phyloP scores from a whole-genome alignment of 2,797 vertebrate genomes.

The Microhierax caerulescens region DNA sequence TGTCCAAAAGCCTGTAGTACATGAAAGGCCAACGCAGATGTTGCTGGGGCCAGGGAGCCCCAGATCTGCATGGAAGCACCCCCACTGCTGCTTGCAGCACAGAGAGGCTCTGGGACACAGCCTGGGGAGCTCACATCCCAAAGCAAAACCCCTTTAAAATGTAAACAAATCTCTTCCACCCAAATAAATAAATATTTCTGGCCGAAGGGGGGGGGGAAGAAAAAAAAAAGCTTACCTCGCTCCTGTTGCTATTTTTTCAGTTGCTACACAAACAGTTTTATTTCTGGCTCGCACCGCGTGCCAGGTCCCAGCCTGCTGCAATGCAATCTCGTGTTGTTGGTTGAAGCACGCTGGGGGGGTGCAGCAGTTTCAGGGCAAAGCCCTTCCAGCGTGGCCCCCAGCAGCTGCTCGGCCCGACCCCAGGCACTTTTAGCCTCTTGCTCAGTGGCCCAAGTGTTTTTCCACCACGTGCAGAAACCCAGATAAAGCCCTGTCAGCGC shows the following conservation, averaged over 20 bases:
- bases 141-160: neutral
- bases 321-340: neutral
- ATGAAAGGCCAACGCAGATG: rapidly evolving
- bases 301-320: conserved; percentile 31
- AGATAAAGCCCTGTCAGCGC: neutral
- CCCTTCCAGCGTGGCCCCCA: neutral
- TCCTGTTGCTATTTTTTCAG: conserved; percentile 72
- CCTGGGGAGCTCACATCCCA: neutral
- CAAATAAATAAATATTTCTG: neutral
- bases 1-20: neutral
- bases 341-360: neutral
- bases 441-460: neutral
- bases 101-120: rapidly evolving
- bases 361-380: neutral
- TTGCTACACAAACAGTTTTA: conserved; percentile 80
- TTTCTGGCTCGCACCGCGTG: conserved; percentile 65
- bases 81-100: rapidly evolving
- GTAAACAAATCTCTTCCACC: neutral
- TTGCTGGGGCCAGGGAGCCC: neutral
- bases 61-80: neutral
- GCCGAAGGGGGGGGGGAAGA: too few relatives aligned
- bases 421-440: neutral
- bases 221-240: neutral
- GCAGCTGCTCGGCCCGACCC: conserved; percentile 61
- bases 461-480: neutral